phyloP scores from a whole-genome alignment of 2,888 invertebrate genomes.

The Apotomis betuletana region DNA sequence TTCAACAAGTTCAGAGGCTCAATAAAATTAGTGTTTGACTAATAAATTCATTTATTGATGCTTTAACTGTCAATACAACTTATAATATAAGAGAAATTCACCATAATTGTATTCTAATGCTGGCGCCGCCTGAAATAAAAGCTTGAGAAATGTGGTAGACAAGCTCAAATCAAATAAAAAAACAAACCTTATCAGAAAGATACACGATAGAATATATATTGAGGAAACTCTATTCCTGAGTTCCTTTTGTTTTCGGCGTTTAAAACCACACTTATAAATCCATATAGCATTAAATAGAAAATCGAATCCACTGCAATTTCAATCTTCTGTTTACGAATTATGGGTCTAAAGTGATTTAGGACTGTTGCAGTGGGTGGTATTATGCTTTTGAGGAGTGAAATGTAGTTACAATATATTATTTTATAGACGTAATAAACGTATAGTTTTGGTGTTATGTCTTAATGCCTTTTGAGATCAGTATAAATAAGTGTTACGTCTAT shows the following conservation, averaged over 20 bases:
- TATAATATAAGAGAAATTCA: constrained; percentile 28
- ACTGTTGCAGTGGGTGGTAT: not conserved
- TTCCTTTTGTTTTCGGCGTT: not conserved
- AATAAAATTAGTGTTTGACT: constrained; percentile 10
- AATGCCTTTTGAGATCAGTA: constrained; percentile 5
- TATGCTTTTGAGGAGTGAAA: not conserved
- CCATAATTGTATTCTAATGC: constrained; percentile 23
- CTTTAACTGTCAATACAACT: constrained; percentile 25
- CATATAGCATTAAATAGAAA: not conserved
- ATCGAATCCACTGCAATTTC: not conserved
- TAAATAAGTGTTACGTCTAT: constrained; percentile 12
- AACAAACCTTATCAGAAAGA: not conserved
- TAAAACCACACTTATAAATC: not conserved
- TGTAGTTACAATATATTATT: not conserved
- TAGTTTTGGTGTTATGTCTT: constrained; percentile 20
- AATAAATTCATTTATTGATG: constrained; percentile 32
- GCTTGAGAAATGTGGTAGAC: not conserved
- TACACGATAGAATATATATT: not conserved
- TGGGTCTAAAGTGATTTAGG: not conserved
- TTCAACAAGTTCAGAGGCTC: constrained; percentile 14
- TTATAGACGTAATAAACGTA: constrained; percentile 18
- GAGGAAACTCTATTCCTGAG: not conserved
- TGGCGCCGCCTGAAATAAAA: constrained; percentile 14
- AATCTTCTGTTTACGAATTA: not conserved
- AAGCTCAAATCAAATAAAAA: not conserved